phyloP scores from a whole-genome alignment of 2,113 vertebrate species.

The Nettapus auritus region DNA sequence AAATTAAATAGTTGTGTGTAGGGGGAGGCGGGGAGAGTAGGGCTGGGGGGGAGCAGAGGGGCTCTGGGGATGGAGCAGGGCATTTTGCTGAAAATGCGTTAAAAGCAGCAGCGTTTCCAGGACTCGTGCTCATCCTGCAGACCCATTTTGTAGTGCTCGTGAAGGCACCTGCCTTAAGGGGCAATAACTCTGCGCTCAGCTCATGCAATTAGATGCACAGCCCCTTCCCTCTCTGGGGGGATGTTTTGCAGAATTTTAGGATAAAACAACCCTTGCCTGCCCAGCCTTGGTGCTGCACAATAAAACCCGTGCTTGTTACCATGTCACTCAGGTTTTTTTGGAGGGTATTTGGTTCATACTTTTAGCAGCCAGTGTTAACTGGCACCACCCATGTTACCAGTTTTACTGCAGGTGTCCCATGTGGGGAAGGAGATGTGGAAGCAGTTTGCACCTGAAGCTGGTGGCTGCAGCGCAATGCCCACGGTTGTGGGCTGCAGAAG shows the following conservation, averaged over 20 bases:
- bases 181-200: neutral
- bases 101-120: neutral
- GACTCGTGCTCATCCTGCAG: neutral
- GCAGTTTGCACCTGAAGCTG: neutral
- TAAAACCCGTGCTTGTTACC: neutral
- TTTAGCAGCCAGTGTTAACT: accelerated
- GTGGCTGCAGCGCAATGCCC: neutral
- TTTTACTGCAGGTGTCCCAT: neutral
- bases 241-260: neutral
- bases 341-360: accelerated
- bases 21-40: constrained; percentile 8
- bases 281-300: neutral
- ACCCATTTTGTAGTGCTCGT: neutral
- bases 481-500: accelerated
- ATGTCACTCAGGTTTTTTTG: neutral
- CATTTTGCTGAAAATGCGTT: neutral
- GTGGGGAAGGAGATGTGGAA: accelerated
- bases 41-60: neutral
- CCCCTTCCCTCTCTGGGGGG: neutral
- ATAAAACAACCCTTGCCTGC: accelerated
- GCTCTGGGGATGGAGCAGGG: neutral
- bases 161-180: neutral
- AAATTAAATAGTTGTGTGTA: constrained; percentile 80
- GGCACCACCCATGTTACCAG: neutral
- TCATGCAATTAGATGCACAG: accelerated